phyloP scores from a whole-genome alignment of 2,888 invertebrate genomes.

The Andrena chrysosceles region DNA sequence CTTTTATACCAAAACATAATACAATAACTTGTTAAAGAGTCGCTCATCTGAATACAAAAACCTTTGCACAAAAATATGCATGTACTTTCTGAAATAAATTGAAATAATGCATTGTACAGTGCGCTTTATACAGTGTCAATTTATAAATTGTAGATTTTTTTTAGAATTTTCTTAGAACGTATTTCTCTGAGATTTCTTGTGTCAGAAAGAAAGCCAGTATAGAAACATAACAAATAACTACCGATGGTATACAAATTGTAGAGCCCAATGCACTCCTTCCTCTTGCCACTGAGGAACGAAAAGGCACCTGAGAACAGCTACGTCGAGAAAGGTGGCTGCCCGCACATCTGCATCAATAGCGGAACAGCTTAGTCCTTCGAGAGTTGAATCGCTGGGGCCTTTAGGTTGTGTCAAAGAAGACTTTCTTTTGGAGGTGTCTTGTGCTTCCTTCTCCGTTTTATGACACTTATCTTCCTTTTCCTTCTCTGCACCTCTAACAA shows the following conservation, averaged over 20 bases:
- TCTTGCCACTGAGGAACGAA: conserved; percentile 99
- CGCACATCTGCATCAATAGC: conserved; percentile 86
- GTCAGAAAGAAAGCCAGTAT: background rate
- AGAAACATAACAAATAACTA: conserved; percentile 78
- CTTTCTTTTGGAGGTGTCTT: conserved; percentile 59
- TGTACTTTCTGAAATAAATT: too few relatives aligned
- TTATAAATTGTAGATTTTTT: too few relatives aligned
- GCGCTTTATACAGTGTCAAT: too few relatives aligned
- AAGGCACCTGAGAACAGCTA: conserved; percentile 97
- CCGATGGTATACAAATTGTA: conserved; percentile 96
- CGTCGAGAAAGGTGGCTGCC: conserved; percentile 97
- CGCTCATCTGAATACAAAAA: too few relatives aligned
- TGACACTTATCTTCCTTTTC: conserved; percentile 66
- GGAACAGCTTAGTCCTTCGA: conserved; percentile 58
- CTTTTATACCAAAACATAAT: too few relatives aligned
- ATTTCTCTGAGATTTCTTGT: too few relatives aligned
- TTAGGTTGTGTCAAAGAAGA: conserved; percentile 46
- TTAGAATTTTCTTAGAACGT: too few relatives aligned
- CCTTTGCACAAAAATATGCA: too few relatives aligned
- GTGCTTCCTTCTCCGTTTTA: conserved; percentile 67
- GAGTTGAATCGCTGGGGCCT: conserved; percentile 64
- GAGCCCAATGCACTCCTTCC: conserved; percentile 98
- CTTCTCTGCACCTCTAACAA: conserved; percentile 49
- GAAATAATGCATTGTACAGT: too few relatives aligned
- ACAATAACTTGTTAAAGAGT: too few relatives aligned